Conservation (phyloP, 2,888 invertebrate species). For the Pristionchus exspectatus region DNA sequence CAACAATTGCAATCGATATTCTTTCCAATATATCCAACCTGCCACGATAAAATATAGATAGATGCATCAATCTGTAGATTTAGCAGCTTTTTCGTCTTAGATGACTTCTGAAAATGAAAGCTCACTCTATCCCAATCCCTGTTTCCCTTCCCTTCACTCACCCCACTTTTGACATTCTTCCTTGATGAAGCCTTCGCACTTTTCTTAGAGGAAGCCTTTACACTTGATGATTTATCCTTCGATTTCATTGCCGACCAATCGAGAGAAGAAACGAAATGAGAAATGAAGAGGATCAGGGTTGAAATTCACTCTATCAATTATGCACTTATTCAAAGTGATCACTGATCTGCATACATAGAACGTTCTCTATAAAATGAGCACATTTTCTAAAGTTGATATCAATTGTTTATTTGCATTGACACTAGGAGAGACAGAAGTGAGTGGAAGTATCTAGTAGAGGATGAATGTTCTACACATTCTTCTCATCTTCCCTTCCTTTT, state of each 20-base stretch:
- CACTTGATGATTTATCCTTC: conserved; percentile 29
- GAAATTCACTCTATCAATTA: background rate
- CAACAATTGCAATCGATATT: background rate
- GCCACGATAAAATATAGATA: conserved; percentile 23
- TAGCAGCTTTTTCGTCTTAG: background rate
- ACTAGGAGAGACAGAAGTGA: background rate
- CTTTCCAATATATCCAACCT: background rate
- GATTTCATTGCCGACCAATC: background rate
- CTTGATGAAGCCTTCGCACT: background rate
- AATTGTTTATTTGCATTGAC: background rate
- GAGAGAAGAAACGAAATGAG: background rate
- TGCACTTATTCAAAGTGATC: background rate
- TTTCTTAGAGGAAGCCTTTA: background rate
- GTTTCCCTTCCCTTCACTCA: background rate
- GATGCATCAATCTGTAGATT: background rate
- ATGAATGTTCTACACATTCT: background rate
- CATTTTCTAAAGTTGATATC: no score
- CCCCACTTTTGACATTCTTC: background rate
- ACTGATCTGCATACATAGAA: no score
- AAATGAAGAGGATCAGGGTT: background rate
- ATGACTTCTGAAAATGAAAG: background rate
- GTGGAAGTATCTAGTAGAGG: background rate
- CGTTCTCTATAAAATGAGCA: no score
- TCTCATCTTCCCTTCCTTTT: background rate
- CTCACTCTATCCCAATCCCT: background rate